Conservation (phyloP, 1,140 invertebrate genomes). For the Micrasema minimum region DNA sequence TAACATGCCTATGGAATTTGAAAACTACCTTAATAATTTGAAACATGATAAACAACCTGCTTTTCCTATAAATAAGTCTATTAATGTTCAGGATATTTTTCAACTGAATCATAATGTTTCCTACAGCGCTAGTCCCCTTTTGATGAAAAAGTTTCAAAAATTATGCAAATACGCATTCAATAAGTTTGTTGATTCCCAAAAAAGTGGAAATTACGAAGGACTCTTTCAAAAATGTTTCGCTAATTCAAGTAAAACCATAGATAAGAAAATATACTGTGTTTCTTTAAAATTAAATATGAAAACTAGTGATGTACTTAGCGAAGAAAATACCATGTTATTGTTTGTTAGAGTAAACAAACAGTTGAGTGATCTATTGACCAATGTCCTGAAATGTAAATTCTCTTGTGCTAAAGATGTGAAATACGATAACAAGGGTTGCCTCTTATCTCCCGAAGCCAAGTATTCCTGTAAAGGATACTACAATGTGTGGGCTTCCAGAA, state of each 20-base stretch:
- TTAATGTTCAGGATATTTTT: constrained; percentile 66
- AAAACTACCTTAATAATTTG: constrained; percentile 56
- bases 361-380: neutral
- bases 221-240: constrained; percentile 3
- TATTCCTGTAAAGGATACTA: constrained; percentile 4
- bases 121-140: constrained; percentile 44
- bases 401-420: constrained; percentile 4
- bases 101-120: constrained; percentile 65
- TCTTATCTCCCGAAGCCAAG: neutral
- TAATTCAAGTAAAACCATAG: neutral
- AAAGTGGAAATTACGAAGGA: neutral
- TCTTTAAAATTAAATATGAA: neutral
- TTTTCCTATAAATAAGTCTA: constrained; percentile 57
- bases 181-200: neutral
- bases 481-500: constrained; percentile 21
- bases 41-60: constrained; percentile 34
- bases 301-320: neutral
- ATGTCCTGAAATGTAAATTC: constrained; percentile 24
- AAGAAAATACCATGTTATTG: constrained; percentile 2
- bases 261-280: neutral
- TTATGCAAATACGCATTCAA: constrained; percentile 26
- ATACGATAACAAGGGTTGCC: constrained; percentile 4
- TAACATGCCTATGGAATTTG: neutral
- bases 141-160: constrained; percentile 16
- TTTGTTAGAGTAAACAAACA: constrained; percentile 10